Evolutionary conservation across 2,888 invertebrate species (phyloP), one percentile per base, ranked within the genome.

Genomic region (Eupelmus urozonus): DNA sequence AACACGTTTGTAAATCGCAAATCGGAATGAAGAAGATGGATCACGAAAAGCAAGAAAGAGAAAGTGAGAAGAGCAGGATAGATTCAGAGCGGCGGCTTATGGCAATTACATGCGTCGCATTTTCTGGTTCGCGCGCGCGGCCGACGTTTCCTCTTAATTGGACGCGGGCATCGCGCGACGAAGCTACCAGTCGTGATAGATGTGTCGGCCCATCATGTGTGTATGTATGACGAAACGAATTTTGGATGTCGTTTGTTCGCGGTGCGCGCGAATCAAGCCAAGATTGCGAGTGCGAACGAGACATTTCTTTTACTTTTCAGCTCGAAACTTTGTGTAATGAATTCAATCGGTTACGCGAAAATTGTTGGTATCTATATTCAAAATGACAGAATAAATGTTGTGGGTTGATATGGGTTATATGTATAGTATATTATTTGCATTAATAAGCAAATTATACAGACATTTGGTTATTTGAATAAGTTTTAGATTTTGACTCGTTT

Each of bases 141-240:
- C 82, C 80, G 81, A 81, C 72, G 79, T 79, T 79, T 80, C 53
- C 80, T 81, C 75, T 81, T 82, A 82, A 83, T 81, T 83, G 81
- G 78, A 80, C 73, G 53, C 73, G 53, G 63, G 75, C 45, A 75
- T 75, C 57, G 25, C 16, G 49, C 23, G 16, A 18, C 9, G 34
- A 34, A 34, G 45, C 5, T 34, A 34, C 9, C 9, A 34, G 29
- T 29, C 49, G 25, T 45, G 67, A 60, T 71, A 79, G 77, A 63
- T 70, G 63, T 34, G 53, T 29, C 69, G 23, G 25, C 60, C 27
- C 25, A 4, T 11, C 53, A n/a, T 7, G 23, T 60, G 63, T 29
- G 42, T 62, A 9, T 29, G 27, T 59, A 60, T 69, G 62, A 76
- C 55, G 59, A 69, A 73, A 51, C 23, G 74, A 74, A 40, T 29